A percentile compares a stretch with the other conserved stretches of the same genome.
phyloP scores from a whole-genome alignment of 2,113 vertebrate genomes.

The Callaeas wilsoni region DNA sequence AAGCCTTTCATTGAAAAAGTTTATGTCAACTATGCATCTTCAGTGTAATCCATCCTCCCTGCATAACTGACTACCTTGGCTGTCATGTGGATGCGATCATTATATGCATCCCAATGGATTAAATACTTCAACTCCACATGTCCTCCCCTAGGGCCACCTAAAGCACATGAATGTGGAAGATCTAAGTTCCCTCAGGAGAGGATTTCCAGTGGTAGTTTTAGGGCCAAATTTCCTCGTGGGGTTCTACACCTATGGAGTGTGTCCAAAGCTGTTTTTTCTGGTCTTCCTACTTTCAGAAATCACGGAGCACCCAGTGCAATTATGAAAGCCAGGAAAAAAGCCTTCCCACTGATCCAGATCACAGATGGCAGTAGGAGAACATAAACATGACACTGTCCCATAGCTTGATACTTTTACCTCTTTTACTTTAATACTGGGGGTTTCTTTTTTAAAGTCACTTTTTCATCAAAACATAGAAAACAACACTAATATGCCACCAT shows the following conservation, averaged over 20 bases:
- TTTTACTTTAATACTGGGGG: not conserved
- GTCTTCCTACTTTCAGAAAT: not conserved
- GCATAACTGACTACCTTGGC: not conserved
- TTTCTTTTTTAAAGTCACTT: not conserved
- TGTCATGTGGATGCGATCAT: not conserved
- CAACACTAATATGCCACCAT: not conserved
- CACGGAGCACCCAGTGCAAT: not conserved
- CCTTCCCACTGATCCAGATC: not conserved
- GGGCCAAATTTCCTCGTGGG: not conserved
- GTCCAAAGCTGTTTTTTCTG: not conserved
- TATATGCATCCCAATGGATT: not conserved
- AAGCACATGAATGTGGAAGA: not conserved
- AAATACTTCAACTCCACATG: not conserved
- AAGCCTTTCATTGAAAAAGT: not conserved
- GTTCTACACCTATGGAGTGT: rapidly evolving
- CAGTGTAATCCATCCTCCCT: not conserved
- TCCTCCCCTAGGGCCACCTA: not conserved
- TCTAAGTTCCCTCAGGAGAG: not conserved
- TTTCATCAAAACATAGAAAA: not conserved
- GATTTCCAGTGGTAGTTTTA: not conserved
- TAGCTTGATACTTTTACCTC: not conserved
- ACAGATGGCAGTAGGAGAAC: not conserved
- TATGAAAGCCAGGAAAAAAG: not conserved
- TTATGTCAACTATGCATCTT: not conserved
- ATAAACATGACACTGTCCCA: not conserved